Evolutionary conservation across 2,113 vertebrate genomes (phyloP).

Genomic region (Chloebia gouldiae): DNA sequence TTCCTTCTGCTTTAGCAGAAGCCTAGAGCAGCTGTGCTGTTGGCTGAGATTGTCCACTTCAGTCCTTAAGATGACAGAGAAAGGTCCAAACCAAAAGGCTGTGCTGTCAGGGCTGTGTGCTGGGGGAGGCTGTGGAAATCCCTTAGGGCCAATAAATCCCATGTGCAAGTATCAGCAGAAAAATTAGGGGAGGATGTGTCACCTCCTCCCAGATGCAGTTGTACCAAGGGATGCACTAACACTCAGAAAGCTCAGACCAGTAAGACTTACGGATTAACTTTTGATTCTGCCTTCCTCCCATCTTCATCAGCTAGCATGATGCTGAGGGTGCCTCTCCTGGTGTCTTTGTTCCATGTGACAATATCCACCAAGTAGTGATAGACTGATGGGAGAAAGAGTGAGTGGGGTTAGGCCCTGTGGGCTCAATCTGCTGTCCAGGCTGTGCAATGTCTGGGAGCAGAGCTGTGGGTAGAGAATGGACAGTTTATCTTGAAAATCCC

Average conservation of each 20-base stretch:
- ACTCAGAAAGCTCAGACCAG: neutral
- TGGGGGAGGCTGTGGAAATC: neutral
- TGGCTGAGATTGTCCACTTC: neutral
- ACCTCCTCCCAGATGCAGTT: neutral
- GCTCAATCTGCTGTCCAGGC: neutral
- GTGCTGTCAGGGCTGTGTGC: neutral
- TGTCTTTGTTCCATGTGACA: conserved; percentile 81
- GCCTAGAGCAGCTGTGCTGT: neutral
- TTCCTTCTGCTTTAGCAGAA: neutral
- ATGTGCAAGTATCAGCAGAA: neutral
- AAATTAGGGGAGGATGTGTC: neutral
- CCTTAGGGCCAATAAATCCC: neutral
- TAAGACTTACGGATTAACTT: conserved; percentile 83
- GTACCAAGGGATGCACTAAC: neutral
- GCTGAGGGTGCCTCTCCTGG: conserved; percentile 81
- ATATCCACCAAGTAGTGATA: conserved; percentile 86
- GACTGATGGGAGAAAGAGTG: conserved; percentile 62
- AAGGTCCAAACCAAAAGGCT: neutral
- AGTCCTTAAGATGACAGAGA: neutral
- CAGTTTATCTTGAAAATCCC: neutral
- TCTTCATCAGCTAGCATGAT: conserved; percentile 72
- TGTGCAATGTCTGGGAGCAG: neutral
- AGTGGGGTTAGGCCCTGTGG: neutral
- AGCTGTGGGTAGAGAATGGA: neutral
- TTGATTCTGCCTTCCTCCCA: conserved; percentile 73